A percentile compares a stretch with the other conserved stretches of the same genome.
phyloP scores from a whole-genome alignment of 2,888 invertebrate species.

The Slavum lentiscoides region DNA sequence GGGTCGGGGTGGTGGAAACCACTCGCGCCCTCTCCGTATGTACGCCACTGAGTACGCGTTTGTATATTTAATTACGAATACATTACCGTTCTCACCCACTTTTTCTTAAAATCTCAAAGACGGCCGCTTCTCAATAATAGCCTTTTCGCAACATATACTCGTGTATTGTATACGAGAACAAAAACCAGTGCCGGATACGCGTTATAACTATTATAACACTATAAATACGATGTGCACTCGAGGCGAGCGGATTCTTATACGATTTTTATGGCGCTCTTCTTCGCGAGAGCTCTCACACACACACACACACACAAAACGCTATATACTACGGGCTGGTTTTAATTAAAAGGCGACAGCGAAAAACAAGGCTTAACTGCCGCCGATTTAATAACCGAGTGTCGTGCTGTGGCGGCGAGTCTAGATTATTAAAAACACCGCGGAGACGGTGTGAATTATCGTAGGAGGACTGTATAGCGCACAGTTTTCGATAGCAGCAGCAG shows the following conservation, averaged over 20 bases:
- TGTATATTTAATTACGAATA: no score
- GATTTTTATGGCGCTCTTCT: background rate
- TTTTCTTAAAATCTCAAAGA: no score
- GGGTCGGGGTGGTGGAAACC: no score
- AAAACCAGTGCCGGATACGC: no score
- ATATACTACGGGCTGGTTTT: background rate
- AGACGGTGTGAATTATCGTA: slow-evolving; percentile 28
- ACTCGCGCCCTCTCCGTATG: no score
- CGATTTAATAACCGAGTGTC: slow-evolving; percentile 51
- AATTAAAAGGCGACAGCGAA: slow-evolving; percentile 40
- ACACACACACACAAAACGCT: background rate
- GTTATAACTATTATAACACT: no score
- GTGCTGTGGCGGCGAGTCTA: slow-evolving; percentile 31
- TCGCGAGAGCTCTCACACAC: background rate
- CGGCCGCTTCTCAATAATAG: no score
- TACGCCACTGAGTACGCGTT: no score
- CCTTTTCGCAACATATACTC: no score
- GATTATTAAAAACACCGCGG: slow-evolving; percentile 28
- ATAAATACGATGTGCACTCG: background rate
- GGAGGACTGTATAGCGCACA: background rate
- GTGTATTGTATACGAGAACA: no score
- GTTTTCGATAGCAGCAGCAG: slow-evolving; percentile 18
- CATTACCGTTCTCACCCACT: no score
- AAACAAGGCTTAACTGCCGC: slow-evolving; percentile 33
- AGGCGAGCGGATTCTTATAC: background rate